phyloP scores from a whole-genome alignment of 2,888 invertebrate genomes.

The Cephus runcator region DNA sequence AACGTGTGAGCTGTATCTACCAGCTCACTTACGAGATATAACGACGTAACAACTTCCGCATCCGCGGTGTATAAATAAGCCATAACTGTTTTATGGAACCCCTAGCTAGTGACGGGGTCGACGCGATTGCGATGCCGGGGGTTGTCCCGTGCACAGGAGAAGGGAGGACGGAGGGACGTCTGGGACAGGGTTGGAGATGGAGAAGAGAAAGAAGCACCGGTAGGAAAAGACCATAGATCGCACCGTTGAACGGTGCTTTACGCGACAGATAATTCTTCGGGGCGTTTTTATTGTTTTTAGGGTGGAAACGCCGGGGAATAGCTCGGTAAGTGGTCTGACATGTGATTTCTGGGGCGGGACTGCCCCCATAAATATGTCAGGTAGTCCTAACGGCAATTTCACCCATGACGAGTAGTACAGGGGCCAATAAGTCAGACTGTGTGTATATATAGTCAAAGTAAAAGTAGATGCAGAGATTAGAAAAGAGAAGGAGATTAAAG shows the following conservation, averaged over 20 bases:
- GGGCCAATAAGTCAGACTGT: too few relatives aligned
- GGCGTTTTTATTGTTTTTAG: conserved; percentile 48
- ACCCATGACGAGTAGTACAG: too few relatives aligned
- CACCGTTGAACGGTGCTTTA: conserved; percentile 39
- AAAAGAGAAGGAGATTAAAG: not conserved
- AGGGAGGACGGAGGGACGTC: conserved; percentile 21
- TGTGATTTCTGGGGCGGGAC: conserved; percentile 33
- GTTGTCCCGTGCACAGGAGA: conserved; percentile 8
- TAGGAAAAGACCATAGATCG: conserved; percentile 10
- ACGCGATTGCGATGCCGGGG: conserved; percentile 26
- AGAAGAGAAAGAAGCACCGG: conserved; percentile 32
- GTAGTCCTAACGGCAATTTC: not conserved
- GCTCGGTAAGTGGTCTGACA: conserved; percentile 35
- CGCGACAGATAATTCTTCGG: conserved; percentile 46
- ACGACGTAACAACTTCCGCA: conserved; percentile 47
- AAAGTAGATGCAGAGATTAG: not conserved
- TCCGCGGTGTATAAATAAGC: conserved; percentile 53
- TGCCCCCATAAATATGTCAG: conserved; percentile 35
- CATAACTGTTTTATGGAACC: conserved; percentile 57
- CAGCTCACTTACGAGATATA: conserved; percentile 17
- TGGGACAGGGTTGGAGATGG: too few relatives aligned
- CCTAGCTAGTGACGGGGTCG: conserved; percentile 18
- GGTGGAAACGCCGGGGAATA: conserved; percentile 32
- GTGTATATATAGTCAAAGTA: too few relatives aligned
- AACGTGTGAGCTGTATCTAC: too few relatives aligned